Conservation (phyloP, 2,113 vertebrate genomes). For the Malurus elegans region DNA sequence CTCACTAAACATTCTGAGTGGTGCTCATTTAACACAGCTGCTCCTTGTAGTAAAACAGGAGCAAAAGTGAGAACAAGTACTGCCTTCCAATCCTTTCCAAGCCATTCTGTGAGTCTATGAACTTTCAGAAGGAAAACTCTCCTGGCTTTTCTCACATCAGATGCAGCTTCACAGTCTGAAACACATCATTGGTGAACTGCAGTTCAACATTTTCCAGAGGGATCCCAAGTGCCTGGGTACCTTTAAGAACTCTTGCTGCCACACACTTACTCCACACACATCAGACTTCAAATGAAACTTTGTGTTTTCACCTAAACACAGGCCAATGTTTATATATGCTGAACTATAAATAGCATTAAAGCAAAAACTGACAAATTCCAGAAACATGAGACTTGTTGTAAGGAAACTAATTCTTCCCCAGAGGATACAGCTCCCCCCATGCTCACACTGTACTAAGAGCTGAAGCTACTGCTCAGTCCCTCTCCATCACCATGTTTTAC, state of each 20-base stretch:
- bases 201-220: not conserved
- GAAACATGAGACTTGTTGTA: slow-evolving; percentile 12
- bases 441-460: accelerated
- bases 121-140: not conserved
- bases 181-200: accelerated
- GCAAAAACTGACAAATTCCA: slow-evolving; percentile 57
- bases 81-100: not conserved
- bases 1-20: not conserved
- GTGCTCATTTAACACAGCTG: not conserved
- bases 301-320: slow-evolving; percentile 56
- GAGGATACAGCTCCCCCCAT: not conserved
- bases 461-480: not conserved
- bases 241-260: not conserved
- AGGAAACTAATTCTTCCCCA: not conserved
- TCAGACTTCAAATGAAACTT: slow-evolving; percentile 56
- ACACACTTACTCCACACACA: not conserved
- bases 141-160: not conserved
- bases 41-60: not conserved
- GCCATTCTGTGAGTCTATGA: not conserved
- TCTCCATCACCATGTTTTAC: not conserved
- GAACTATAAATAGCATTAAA: slow-evolving; percentile 67
- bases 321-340: slow-evolving; percentile 41
- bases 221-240: not conserved
- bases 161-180: not conserved
- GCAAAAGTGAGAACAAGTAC: not conserved